These are phyloP conservation scores for Pseudochirops corinnae DNA, from an alignment of 2,797 vertebrate species.

Conservation along the genomic window DNA sequence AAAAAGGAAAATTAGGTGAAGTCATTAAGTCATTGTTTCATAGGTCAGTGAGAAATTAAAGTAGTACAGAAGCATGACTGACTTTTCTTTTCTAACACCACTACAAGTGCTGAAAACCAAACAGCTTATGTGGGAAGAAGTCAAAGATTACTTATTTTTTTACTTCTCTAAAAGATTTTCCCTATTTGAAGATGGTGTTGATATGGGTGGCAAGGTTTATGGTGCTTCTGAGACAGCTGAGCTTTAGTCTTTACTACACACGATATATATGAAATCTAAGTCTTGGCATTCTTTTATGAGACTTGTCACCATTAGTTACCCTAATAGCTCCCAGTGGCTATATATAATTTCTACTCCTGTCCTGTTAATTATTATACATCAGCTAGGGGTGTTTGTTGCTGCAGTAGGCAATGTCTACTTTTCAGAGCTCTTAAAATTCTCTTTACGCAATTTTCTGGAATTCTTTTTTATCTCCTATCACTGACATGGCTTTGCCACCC, in stretches of 20 bases:
- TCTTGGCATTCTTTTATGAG: background rate
- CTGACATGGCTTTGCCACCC: background rate
- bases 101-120: background rate
- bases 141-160: background rate
- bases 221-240: constrained; percentile 13
- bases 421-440: constrained; percentile 17
- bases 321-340: background rate
- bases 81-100: constrained; percentile 37
- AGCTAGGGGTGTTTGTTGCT: constrained; percentile 19
- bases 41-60: constrained; percentile 25
- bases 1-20: constrained; percentile 47
- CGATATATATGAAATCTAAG: constrained; percentile 24
- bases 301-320: background rate
- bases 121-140: background rate
- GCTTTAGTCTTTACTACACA: background rate
- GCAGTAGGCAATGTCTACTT: background rate
- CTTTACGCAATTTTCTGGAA: background rate
- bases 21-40: background rate
- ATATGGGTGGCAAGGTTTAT: background rate
- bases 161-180: constrained; percentile 10
- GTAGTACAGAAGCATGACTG: constrained; percentile 28
- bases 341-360: constrained; percentile 3
- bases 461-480: background rate
- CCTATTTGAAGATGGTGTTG: constrained; percentile 23
- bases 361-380: constrained; percentile 12